A percentile compares a stretch with the other conserved stretches of the same genome.
phyloP scores from a whole-genome alignment of 1,140 invertebrate species.

The Cydia pomonella region DNA sequence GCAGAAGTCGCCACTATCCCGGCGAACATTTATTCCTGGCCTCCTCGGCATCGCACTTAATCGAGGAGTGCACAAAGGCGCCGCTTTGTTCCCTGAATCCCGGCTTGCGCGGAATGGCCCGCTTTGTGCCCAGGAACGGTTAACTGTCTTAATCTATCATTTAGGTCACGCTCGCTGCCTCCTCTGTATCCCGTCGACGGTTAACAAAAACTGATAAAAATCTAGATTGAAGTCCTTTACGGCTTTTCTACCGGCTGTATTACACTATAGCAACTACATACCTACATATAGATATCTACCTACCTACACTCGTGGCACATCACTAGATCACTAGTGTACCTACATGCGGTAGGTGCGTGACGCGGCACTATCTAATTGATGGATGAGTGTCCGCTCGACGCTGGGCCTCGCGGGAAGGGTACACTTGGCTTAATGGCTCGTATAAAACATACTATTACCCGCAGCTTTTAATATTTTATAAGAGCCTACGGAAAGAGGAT shows the following conservation, averaged over 20 bases:
- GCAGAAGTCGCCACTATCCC: background rate
- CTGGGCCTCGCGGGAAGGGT: background rate
- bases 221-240: background rate
- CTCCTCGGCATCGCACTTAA: background rate
- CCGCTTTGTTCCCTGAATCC: background rate
- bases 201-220: background rate
- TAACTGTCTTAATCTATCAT: conserved; percentile 7
- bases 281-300: too few relatives aligned
- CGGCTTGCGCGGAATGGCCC: background rate
- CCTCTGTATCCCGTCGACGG: background rate
- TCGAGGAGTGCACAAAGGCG: conserved; percentile 1
- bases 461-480: background rate
- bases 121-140: background rate
- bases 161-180: background rate
- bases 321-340: background rate
- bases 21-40: background rate
- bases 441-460: background rate
- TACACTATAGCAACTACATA: too few relatives aligned
- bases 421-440: background rate
- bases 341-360: background rate
- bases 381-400: conserved; percentile 22
- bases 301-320: too few relatives aligned
- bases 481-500: background rate
- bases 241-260: too few relatives aligned
- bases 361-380: conserved; percentile 26